phyloP scores from a whole-genome alignment of 2,797 vertebrate genomes.

The Lindbergichthys nudifrons region DNA sequence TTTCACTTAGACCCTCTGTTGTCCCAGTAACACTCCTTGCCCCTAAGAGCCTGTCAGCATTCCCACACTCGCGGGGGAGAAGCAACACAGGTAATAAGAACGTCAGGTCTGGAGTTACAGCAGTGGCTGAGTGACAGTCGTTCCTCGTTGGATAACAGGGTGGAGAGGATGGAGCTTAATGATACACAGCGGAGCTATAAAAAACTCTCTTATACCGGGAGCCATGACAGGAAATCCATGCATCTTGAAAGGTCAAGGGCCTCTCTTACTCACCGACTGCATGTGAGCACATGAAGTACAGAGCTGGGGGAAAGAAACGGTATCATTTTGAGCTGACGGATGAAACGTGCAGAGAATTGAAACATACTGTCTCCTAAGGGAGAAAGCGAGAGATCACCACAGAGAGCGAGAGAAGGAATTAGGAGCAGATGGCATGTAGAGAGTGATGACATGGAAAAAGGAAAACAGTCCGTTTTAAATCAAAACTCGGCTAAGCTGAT shows the following conservation, averaged over 20 bases:
- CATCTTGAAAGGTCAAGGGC: slow-evolving; percentile 72
- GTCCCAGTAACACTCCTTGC: slow-evolving; percentile 47
- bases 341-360: too few relatives aligned
- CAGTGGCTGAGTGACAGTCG: slow-evolving; percentile 54
- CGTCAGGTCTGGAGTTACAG: slow-evolving; percentile 39
- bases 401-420: slow-evolving; percentile 7
- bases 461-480: slow-evolving; percentile 44
- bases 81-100: slow-evolving; percentile 58
- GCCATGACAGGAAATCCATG: slow-evolving; percentile 71
- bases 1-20: slow-evolving; percentile 52
- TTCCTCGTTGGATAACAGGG: slow-evolving; percentile 11
- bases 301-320: neutral
- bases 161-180: slow-evolving; percentile 54
- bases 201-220: slow-evolving; percentile 44
- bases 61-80: slow-evolving; percentile 10
- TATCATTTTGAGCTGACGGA: slow-evolving; percentile 5
- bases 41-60: slow-evolving; percentile 49
- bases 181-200: slow-evolving; percentile 56
- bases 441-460: slow-evolving; percentile 45
- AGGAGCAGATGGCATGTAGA: slow-evolving; percentile 52
- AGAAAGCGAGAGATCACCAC: neutral
- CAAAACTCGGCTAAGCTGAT: slow-evolving; percentile 55
- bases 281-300: slow-evolving; percentile 24
- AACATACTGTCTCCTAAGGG: neutral
- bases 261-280: slow-evolving; percentile 53